These are phyloP conservation scores for Diploscapter pachys DNA, from an alignment of 1,140 invertebrate species.

Conservation along the genomic window DNA sequence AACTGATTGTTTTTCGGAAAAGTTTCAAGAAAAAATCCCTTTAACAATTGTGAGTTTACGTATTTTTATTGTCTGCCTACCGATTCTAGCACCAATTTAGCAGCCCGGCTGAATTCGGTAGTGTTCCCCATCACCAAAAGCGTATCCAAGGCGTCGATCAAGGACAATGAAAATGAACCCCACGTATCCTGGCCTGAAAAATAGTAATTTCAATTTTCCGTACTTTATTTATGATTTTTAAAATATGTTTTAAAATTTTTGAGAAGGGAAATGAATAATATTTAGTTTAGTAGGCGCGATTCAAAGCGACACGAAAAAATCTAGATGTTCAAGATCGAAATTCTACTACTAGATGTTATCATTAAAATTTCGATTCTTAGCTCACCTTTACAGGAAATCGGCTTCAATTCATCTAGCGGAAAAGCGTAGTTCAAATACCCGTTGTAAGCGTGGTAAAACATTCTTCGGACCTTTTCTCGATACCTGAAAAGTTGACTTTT, in stretches of 20 bases:
- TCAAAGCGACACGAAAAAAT: no score
- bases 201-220: not conserved
- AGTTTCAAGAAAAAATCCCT: not conserved
- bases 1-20: no score
- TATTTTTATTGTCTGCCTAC: not conserved
- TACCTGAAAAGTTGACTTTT: slow-evolving; percentile 1
- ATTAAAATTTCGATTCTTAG: not conserved
- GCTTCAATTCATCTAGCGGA: slow-evolving; percentile 91
- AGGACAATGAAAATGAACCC: slow-evolving; percentile 93
- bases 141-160: slow-evolving; percentile 95
- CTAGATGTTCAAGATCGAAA: no score
- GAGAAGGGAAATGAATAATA: no score
- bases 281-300: no score
- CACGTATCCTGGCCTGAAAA: slow-evolving; percentile 80
- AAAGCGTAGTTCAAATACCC: slow-evolving; percentile 90
- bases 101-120: slow-evolving; percentile 85
- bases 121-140: slow-evolving; percentile 82
- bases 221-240: no score
- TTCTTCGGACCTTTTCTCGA: slow-evolving; percentile 44
- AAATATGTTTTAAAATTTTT: no score
- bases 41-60: no score
- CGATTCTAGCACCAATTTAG: slow-evolving; percentile 66
- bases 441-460: slow-evolving; percentile 84
- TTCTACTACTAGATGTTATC: no score
- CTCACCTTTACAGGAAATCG: slow-evolving; percentile 79